Conservation (phyloP, 2,888 invertebrate genomes). For the Chirona hameri region DNA sequence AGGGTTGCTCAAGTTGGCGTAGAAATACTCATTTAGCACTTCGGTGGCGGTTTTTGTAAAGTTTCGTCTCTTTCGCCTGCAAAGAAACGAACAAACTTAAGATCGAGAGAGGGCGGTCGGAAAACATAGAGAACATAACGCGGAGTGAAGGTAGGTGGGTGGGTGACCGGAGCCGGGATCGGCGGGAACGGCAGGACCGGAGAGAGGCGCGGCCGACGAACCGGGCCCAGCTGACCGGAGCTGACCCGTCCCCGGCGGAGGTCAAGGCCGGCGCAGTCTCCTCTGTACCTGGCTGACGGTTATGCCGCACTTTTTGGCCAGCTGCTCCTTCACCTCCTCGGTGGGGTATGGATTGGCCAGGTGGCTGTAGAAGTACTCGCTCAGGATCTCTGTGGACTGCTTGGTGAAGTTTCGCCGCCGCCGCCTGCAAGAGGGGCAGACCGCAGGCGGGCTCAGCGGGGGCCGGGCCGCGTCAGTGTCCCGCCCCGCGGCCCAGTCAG, state of each 20-base stretch:
- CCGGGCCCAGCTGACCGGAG: neutral
- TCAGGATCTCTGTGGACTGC: slow-evolving; percentile 97
- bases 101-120: neutral
- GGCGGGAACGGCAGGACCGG: neutral
- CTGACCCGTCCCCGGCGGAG: neutral
- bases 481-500: too few species aligned
- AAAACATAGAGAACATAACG: neutral
- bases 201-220: neutral
- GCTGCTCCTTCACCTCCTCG: slow-evolving; percentile 99
- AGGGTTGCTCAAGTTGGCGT: slow-evolving; percentile 98
- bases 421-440: slow-evolving; percentile 39
- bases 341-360: slow-evolving; percentile 99
- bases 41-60: slow-evolving; percentile 91
- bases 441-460: neutral
- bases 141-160: neutral
- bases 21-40: slow-evolving; percentile 99
- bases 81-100: slow-evolving; percentile 32
- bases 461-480: too few species aligned
- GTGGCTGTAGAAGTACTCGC: slow-evolving; percentile 99
- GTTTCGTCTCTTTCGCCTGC: slow-evolving; percentile 41
- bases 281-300: slow-evolving; percentile 82
- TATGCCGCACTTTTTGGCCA: slow-evolving; percentile 98
- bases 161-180: neutral
- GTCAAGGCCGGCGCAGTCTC: neutral
- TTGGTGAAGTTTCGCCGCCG: slow-evolving; percentile 55